phyloP scores from a whole-genome alignment of 1,140 invertebrate species.

The Diabrotica undecimpunctata region DNA sequence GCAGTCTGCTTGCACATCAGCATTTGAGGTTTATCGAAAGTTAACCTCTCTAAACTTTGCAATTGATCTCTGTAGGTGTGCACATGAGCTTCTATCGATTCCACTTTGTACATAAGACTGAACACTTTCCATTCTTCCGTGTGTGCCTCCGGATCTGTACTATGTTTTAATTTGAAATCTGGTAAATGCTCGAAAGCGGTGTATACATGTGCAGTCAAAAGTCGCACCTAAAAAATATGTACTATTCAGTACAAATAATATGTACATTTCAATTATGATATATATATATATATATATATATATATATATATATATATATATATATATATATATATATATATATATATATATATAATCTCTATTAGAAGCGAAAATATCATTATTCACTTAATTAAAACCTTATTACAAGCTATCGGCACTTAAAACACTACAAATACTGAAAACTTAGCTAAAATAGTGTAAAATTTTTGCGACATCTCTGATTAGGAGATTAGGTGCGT shows the following conservation, averaged over 20 bases:
- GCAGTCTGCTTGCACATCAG: constrained; percentile 54
- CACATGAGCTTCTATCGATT: constrained; percentile 63
- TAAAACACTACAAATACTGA: no score
- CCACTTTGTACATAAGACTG: constrained; percentile 64
- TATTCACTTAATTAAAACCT: no score
- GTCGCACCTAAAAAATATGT: constrained; percentile 57
- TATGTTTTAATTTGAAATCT: constrained; percentile 41
- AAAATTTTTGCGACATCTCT: no score
- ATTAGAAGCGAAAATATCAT: no score
- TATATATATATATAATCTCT: no score
- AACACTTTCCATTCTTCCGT: constrained; percentile 53
- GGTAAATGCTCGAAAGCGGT: constrained; percentile 61
- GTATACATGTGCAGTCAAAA: constrained; percentile 68
- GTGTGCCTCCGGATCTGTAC: constrained; percentile 36
- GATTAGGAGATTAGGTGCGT: no score
- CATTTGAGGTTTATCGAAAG: constrained; percentile 57
- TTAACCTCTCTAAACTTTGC: constrained; percentile 68
- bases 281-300: no score
- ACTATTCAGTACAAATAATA: constrained; percentile 21
- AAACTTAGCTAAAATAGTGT: no score
- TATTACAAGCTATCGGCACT: no score
- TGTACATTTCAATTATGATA: no score
- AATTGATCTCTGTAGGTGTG: constrained; percentile 76
- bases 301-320: no score
- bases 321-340: no score